phyloP scores from a whole-genome alignment of 30 jellyfish, hydroid and myxozoan species.

The Cassiopea andromeda region DNA sequence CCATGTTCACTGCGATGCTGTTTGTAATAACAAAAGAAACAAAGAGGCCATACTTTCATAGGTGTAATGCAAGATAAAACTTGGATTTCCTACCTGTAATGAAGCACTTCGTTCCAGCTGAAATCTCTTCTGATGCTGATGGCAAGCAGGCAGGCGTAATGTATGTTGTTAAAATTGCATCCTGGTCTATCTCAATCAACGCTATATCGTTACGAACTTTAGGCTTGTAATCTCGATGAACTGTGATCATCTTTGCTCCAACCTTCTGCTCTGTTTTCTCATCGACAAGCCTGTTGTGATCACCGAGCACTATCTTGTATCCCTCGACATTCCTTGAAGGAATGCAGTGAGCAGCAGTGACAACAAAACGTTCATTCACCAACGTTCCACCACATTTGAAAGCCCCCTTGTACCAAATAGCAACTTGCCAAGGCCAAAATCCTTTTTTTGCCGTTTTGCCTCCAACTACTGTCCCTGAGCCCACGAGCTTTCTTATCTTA shows the following conservation, averaged over 20 bases:
- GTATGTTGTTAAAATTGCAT: slow-evolving; percentile 54
- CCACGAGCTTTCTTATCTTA: slow-evolving; percentile 6
- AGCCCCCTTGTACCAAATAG: slow-evolving; percentile 38
- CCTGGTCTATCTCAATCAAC: slow-evolving; percentile 42
- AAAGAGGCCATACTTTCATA: no score
- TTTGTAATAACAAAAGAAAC: no score
- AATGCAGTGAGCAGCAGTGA: slow-evolving; percentile 93
- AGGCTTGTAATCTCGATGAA: slow-evolving; percentile 61
- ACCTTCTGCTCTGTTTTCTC: slow-evolving; percentile 81
- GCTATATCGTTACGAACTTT: slow-evolving; percentile 69
- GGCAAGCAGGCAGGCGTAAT: slow-evolving; percentile 88
- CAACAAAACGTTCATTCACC: slow-evolving; percentile 57
- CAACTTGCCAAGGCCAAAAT: slow-evolving; percentile 97
- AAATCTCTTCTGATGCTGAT: slow-evolving; percentile 12
- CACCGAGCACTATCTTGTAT: slow-evolving; percentile 78
- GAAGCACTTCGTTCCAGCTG: slow-evolving; percentile 77
- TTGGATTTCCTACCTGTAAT: slow-evolving; percentile 66
- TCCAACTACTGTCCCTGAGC: slow-evolving; percentile 44
- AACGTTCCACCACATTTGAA: slow-evolving; percentile 90
- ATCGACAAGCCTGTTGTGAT: slow-evolving; percentile 43
- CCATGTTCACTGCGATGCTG: no score
- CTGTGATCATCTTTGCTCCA: slow-evolving; percentile 37
- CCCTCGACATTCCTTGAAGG: slow-evolving; percentile 1
- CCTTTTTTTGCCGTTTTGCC: slow-evolving; percentile 73
- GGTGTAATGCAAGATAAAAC: neutral